Conservation (phyloP, 1,140 invertebrate genomes). For the Drosophila seguyi region DNA sequence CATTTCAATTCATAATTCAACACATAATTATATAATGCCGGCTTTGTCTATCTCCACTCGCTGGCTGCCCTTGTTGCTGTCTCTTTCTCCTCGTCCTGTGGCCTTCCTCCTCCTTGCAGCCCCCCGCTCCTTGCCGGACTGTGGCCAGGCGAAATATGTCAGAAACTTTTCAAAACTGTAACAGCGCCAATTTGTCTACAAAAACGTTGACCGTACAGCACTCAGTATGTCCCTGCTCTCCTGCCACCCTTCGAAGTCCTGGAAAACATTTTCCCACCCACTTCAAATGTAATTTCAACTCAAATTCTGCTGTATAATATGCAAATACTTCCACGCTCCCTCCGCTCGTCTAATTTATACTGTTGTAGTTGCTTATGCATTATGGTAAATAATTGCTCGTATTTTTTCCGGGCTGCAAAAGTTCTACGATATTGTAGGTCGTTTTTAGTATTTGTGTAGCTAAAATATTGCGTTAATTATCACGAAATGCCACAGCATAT, state of each 20-base stretch:
- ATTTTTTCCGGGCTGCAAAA: conserved; percentile 31
- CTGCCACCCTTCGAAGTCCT: not conserved
- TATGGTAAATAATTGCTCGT: conserved; percentile 73
- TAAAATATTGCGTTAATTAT: conserved; percentile 79
- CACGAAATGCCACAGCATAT: conserved; percentile 52
- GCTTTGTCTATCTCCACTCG: conserved; percentile 34
- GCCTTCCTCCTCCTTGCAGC: not conserved
- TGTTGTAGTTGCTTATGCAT: conserved; percentile 69
- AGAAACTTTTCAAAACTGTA: conserved; percentile 77
- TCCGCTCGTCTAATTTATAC: conserved; percentile 40
- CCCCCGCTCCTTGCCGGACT: conserved; percentile 2
- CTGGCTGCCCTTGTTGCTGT: conserved; percentile 4
- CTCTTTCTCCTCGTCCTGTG: conserved; percentile 4
- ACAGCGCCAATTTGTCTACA: conserved; percentile 74
- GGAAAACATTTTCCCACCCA: conserved; percentile 23
- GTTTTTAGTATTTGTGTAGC: conserved; percentile 63
- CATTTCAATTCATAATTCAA: conserved; percentile 82
- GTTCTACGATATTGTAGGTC: conserved; percentile 28
- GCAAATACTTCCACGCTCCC: conserved; percentile 66
- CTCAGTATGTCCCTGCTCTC: conserved; percentile 12
- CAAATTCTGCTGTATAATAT: conserved; percentile 67
- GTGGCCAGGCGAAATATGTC: conserved; percentile 66
- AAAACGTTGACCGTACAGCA: conserved; percentile 54
- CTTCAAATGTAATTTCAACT: conserved; percentile 75
- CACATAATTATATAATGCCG: conserved; percentile 73